Evolutionary conservation across 2,797 vertebrate genomes (phyloP), one percentile per base, ranked within the genome.

Genomic region (Pseudochirops corinnae): DNA sequence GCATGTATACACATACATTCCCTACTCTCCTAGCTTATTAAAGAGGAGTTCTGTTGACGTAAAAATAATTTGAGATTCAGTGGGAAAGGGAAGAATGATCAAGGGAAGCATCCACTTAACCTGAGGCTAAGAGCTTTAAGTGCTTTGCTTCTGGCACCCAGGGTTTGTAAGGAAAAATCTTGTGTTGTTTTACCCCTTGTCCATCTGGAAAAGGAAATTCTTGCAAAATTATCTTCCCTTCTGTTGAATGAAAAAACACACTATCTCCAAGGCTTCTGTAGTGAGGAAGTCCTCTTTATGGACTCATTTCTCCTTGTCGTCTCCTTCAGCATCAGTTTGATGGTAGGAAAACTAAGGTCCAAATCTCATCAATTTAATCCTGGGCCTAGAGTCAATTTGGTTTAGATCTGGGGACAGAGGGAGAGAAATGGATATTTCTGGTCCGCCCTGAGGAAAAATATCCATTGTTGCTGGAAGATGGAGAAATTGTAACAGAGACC

Each of bases 191-290:
- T 52, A 5, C 52, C 50, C 52, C 5, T 92, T n/a, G 16, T 58
- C 57, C 93, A 82, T 90, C 74, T 55, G 92, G 50, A 12, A 95
- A 56, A 94, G n/a, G 90, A 55, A 10, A 55, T 55, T 67, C 57
- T 60, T 95, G 90, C 56, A 29, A 0, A 52, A 16, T 93, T 97
- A 92, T 50, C 26, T 92, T 91, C n/a, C 21, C 2, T 96, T 93
- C 94, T 92, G 91, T 90, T 56, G 7, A 67, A 53, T n/a, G 28
- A 92, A 33, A 58, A 91, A 18, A 5, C 50, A 14, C 74, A 57
- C 2, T 0, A 0, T 82, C 74, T 82, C 46, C 52, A 93, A 92
- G 57, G 12, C 13, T 56, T 56, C 93, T 95, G 28, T 87, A 95
- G 50, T 67, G 12, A 95, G 93, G 33, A 94, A 92, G 46, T 39